Percentiles rank a stretch among this genome's conserved stretches.
These are phyloP conservation scores for Andrena fulva DNA, from an alignment of 2,888 invertebrate species.

Conservation along the genomic window DNA sequence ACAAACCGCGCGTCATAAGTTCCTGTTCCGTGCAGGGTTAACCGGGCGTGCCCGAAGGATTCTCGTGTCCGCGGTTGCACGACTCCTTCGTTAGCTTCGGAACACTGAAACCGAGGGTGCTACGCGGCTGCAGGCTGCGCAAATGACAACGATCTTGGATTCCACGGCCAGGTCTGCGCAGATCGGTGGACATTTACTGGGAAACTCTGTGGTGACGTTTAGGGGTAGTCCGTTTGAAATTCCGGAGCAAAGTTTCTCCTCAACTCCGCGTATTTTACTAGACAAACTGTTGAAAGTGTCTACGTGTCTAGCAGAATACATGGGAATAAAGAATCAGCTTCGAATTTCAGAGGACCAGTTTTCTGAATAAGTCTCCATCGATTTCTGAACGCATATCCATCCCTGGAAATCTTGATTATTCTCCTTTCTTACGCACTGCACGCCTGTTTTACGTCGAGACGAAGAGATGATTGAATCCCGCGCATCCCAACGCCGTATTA, in stretches of 20 bases:
- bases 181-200: too few relatives aligned
- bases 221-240: not conserved
- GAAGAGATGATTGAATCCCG: slow-evolving; percentile 1
- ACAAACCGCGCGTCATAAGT: not conserved
- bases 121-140: not conserved
- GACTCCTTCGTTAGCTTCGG: not conserved
- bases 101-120: not conserved
- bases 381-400: not conserved
- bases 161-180: not conserved
- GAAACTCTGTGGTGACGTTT: too few relatives aligned
- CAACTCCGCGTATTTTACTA: too few relatives aligned
- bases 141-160: not conserved
- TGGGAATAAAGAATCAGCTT: not conserved
- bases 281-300: too few relatives aligned
- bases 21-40: not conserved
- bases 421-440: not conserved
- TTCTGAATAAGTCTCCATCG: not conserved
- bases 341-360: not conserved
- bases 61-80: not conserved
- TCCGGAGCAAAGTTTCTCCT: not conserved
- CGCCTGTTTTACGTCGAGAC: not conserved
- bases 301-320: too few relatives aligned
- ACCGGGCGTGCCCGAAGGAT: too few relatives aligned
- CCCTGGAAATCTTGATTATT: not conserved
- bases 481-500: not conserved